phyloP scores from a whole-genome alignment of 2,888 invertebrate species.

The Tenthredo scrophulariae region DNA sequence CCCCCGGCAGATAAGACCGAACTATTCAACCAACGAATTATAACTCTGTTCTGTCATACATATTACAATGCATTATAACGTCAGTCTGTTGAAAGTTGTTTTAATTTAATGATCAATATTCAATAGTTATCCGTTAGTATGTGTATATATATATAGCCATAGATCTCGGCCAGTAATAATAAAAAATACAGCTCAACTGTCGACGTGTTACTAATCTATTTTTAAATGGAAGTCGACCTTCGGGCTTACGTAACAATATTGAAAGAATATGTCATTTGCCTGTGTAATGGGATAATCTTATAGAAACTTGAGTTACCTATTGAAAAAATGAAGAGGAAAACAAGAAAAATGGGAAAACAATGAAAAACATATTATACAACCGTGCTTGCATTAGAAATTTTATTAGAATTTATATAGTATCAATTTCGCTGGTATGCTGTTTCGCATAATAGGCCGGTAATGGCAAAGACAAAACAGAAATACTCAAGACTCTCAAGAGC shows the following conservation, averaged over 20 bases:
- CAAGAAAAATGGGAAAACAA: not conserved
- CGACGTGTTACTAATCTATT: constrained; percentile 63
- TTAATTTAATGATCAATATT: not conserved
- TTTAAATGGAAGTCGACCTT: constrained; percentile 72
- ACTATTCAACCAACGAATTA: not conserved
- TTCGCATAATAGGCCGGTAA: constrained; percentile 13
- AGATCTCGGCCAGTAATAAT: not conserved
- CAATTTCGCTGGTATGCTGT: not conserved
- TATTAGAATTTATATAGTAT: not conserved
- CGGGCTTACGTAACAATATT: constrained; percentile 68
- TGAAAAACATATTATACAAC: not conserved
- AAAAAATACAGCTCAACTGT: not conserved
- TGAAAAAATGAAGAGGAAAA: not conserved
- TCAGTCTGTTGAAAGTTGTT: not conserved
- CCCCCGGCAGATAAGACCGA: constrained; percentile 17
- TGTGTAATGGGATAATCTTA: constrained; percentile 54
- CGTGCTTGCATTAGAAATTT: not conserved
- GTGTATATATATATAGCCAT: not conserved
- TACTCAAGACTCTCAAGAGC: not conserved
- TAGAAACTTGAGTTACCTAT: constrained; percentile 13
- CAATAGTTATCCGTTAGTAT: not conserved
- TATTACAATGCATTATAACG: not conserved
- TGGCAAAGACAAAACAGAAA: constrained; percentile 33
- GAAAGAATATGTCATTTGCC: constrained; percentile 61
- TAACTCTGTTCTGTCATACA: not conserved